These are phyloP conservation scores for Octopus bimaculoides DNA, from an alignment of 1,140 invertebrate species.

Conservation along the genomic window DNA sequence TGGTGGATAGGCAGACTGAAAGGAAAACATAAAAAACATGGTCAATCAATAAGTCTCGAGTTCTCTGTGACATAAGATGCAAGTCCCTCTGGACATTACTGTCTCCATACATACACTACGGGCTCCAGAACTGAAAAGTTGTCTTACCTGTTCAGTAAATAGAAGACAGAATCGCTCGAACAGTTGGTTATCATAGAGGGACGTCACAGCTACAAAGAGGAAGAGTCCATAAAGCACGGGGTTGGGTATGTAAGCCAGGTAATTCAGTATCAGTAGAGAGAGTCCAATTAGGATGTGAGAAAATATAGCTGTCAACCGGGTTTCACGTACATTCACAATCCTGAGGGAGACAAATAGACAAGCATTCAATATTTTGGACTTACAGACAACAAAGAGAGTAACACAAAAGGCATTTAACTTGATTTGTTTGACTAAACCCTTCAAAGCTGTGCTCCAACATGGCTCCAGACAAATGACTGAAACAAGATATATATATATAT, in stretches of 20 bases:
- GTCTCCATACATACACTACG: no score
- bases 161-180: constrained; percentile 68
- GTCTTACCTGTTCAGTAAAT: constrained; percentile 67
- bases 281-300: constrained; percentile 68
- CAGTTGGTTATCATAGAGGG: constrained; percentile 68
- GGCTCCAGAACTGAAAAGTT: no score
- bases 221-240: constrained; percentile 70
- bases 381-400: no score
- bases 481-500: no score
- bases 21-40: constrained; percentile 16
- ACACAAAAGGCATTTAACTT: no score
- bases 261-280: constrained; percentile 64
- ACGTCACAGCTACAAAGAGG: constrained; percentile 69
- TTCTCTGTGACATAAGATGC: no score
- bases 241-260: constrained; percentile 65
- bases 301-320: constrained; percentile 65
- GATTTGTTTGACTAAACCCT: no score
- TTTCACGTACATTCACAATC: constrained; percentile 68
- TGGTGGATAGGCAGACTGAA: constrained; percentile 67
- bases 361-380: no score
- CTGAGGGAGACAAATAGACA: constrained; percentile 49
- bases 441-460: no score
- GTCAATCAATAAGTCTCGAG: background rate
- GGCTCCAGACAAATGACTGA: no score
- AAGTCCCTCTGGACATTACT: no score